These are phyloP conservation scores for Ondatra zibethicus DNA, from an alignment of 2,113 vertebrate genomes.

Conservation along the genomic window DNA sequence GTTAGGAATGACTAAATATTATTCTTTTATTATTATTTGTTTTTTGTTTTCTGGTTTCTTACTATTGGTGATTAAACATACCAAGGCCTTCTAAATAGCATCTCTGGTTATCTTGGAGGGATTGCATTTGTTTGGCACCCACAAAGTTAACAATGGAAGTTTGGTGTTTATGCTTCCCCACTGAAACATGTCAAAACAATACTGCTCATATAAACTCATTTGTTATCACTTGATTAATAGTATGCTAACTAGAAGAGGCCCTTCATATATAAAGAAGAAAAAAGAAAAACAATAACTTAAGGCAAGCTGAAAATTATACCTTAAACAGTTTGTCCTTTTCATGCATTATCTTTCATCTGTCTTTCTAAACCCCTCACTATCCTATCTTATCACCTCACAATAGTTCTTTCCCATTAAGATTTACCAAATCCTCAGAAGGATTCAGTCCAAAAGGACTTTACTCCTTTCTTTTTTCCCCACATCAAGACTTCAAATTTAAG, in stretches of 20 bases:
- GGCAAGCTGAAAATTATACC: not conserved
- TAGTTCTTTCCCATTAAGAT: not conserved
- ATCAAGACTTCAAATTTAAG: slow-evolving; percentile 3
- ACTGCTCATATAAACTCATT: not conserved
- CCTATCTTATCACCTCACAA: not conserved
- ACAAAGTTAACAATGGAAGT: slow-evolving; percentile 41
- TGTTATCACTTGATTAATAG: slow-evolving; percentile 39
- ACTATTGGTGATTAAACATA: slow-evolving; percentile 21
- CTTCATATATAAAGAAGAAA: slow-evolving; percentile 43
- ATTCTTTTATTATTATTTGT: not conserved
- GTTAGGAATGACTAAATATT: slow-evolving; percentile 56
- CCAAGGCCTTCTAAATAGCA: slow-evolving; percentile 55
- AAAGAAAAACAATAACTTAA: not conserved
- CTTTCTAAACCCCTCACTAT: not conserved
- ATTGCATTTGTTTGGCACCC: slow-evolving; percentile 27
- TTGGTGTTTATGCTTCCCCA: slow-evolving; percentile 35
- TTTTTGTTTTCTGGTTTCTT: slow-evolving; percentile 51
- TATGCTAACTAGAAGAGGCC: slow-evolving; percentile 7
- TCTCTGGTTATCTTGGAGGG: not conserved
- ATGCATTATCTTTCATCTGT: slow-evolving; percentile 20
- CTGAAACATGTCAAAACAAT: slow-evolving; percentile 50
- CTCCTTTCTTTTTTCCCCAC: not conserved
- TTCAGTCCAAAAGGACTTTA: slow-evolving; percentile 6
- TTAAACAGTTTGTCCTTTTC: slow-evolving; percentile 37
- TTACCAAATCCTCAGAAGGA: slow-evolving; percentile 20